Evolutionary conservation across 1,140 invertebrate genomes (phyloP).

Genomic region (Bombus pascuorum): DNA sequence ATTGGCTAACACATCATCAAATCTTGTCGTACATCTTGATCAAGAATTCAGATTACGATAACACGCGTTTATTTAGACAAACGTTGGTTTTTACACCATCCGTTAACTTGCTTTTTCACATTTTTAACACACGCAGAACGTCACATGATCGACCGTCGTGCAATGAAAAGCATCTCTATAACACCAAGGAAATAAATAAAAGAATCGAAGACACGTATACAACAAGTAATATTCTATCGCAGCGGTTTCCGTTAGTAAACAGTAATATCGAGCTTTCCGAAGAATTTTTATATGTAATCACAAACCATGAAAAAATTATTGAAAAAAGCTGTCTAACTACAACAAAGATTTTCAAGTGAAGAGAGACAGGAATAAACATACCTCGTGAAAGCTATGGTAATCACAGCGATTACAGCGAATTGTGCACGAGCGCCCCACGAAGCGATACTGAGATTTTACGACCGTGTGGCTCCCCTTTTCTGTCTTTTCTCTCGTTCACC

Average conservation of each 20-base stretch:
- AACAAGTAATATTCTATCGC: not conserved
- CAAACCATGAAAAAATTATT: not conserved
- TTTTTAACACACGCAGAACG: not conserved
- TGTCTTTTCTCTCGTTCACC: constrained; percentile 7
- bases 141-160: not conserved
- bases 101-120: not conserved
- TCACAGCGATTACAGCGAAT: constrained; percentile 11
- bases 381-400: constrained; percentile 9
- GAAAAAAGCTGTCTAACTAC: not conserved
- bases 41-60: not conserved
- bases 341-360: not conserved
- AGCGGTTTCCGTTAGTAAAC: not conserved
- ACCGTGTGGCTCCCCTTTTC: not conserved
- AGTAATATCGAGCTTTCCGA: not conserved
- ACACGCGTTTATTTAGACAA: not conserved
- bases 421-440: constrained; percentile 7
- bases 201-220: not conserved
- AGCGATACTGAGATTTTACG: constrained; percentile 29
- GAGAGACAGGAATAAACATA: constrained; percentile 7
- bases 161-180: not conserved
- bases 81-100: not conserved
- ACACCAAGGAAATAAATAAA: not conserved
- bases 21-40: not conserved
- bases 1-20: not conserved
- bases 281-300: not conserved